Evolutionary conservation across 2,113 vertebrate species (phyloP).

Genomic region (Cacatua alba): DNA sequence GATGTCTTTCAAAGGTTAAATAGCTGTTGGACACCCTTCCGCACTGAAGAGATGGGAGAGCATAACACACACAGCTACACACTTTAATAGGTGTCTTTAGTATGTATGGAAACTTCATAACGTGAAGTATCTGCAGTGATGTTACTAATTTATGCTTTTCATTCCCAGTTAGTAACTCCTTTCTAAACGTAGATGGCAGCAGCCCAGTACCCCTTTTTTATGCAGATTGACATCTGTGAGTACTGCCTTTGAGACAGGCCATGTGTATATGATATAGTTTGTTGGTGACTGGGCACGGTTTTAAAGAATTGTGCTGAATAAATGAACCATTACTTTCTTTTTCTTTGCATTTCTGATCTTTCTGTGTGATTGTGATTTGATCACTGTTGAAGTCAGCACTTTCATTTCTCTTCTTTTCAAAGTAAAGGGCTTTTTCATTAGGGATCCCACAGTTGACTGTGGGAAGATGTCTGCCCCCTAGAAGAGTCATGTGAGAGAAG

Average conservation of each 20-base stretch:
- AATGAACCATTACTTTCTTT: neutral
- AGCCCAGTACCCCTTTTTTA: neutral
- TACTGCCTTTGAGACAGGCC: slow-evolving; percentile 10
- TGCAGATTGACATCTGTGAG: slow-evolving; percentile 19
- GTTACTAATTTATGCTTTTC: neutral
- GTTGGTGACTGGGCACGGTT: neutral
- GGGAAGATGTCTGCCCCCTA: neutral
- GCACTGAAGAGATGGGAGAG: neutral
- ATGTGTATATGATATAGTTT: slow-evolving; percentile 4
- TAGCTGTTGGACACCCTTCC: neutral
- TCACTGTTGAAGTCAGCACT: slow-evolving; percentile 21
- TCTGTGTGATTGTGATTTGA: neutral
- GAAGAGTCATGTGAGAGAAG: neutral
- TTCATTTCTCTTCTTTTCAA: slow-evolving; percentile 23
- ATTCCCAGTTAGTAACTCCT: neutral
- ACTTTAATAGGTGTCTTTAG: neutral
- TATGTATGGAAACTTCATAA: neutral
- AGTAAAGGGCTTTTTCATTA: slow-evolving; percentile 3
- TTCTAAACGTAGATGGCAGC: neutral
- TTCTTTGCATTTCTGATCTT: slow-evolving; percentile 5
- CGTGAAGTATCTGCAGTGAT: neutral
- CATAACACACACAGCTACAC: neutral
- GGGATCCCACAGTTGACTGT: neutral
- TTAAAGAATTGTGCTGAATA: slow-evolving; percentile 21
- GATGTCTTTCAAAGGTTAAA: neutral